A percentile compares a stretch with the other conserved stretches of the same genome.
Evolutionary conservation across 2,797 vertebrate genomes (phyloP).

Genomic region (Neoniphon sammara): DNA sequence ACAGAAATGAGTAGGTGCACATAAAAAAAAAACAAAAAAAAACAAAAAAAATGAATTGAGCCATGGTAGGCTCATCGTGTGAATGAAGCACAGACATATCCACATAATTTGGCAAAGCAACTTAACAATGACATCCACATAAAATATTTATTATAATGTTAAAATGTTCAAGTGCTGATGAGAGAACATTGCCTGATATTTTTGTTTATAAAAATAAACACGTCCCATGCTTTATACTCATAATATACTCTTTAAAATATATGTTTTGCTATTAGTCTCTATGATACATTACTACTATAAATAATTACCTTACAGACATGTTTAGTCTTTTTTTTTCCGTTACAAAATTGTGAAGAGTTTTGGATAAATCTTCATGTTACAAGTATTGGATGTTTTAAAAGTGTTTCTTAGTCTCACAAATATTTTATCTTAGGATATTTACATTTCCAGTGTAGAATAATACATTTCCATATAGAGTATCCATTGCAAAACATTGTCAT

Average conservation of each 20-base stretch:
- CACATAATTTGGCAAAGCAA: slow-evolving; percentile 76
- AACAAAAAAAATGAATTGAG: slow-evolving; percentile 68
- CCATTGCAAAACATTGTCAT: slow-evolving; percentile 72
- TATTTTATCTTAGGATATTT: slow-evolving; percentile 73
- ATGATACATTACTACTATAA: slow-evolving; percentile 86
- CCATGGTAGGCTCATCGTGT: slow-evolving; percentile 61
- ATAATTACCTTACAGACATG: slow-evolving; percentile 77
- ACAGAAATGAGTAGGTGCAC: slow-evolving; percentile 74
- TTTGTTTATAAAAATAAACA: slow-evolving; percentile 88
- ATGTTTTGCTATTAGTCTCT: slow-evolving; percentile 83
- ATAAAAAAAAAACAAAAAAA: slow-evolving; percentile 66
- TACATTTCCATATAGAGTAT: slow-evolving; percentile 68
- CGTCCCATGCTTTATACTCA: slow-evolving; percentile 83
- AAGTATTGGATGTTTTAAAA: slow-evolving; percentile 77
- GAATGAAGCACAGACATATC: slow-evolving; percentile 78
- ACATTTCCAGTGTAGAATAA: slow-evolving; percentile 76
- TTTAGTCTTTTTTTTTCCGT: slow-evolving; percentile 66
- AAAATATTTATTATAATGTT: slow-evolving; percentile 66
- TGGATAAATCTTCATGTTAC: slow-evolving; percentile 73
- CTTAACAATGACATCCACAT: slow-evolving; percentile 76
- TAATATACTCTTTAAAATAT: slow-evolving; percentile 86
- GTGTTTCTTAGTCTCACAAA: slow-evolving; percentile 72
- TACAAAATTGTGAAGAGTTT: slow-evolving; percentile 80
- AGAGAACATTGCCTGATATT: slow-evolving; percentile 67
- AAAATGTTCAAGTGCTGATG: slow-evolving; percentile 72